A percentile compares a stretch with the other conserved stretches of the same genome.
Conservation (phyloP, 1,140 invertebrate genomes). For the Phthorimaea operculella region DNA sequence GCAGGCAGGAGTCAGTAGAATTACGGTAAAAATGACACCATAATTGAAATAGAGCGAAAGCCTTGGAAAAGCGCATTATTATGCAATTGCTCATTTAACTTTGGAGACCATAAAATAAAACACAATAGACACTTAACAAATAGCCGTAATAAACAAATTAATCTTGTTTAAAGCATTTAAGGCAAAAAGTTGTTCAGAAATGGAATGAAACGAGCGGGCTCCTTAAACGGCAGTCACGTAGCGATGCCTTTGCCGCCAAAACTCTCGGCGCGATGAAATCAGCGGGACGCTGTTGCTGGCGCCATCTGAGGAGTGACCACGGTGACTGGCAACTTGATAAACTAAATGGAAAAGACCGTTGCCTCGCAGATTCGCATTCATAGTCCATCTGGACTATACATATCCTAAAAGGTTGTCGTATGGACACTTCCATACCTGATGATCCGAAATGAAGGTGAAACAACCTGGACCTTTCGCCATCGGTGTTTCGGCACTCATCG, state of each 20-base stretch:
- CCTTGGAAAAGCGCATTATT: too few species aligned
- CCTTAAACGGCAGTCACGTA: conserved; percentile 48
- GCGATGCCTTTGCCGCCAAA: conserved; percentile 32
- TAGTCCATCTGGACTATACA: not conserved
- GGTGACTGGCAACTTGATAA: conserved; percentile 9
- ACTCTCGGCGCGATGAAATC: conserved; percentile 33
- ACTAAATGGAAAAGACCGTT: not conserved
- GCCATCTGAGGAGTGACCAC: conserved; percentile 12
- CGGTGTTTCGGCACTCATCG: too few species aligned
- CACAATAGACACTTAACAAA: not conserved
- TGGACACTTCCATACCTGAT: too few species aligned
- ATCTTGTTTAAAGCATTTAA: conserved; percentile 37
- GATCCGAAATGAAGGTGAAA: too few species aligned
- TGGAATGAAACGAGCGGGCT: conserved; percentile 17
- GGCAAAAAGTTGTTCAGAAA: conserved; percentile 36
- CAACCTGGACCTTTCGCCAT: too few species aligned
- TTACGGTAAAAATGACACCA: too few species aligned
- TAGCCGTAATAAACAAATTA: conserved; percentile 20
- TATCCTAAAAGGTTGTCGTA: too few species aligned
- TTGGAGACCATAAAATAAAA: not conserved
- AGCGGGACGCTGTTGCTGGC: conserved; percentile 28
- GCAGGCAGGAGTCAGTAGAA: too few species aligned
- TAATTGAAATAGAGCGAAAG: too few species aligned
- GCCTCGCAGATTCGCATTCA: not conserved
- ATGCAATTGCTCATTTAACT: not conserved